Percentiles rank a stretch among this genome's conserved stretches.
Evolutionary conservation across 2,888 invertebrate genomes (phyloP).

Genomic region (Aquatica leii): DNA sequence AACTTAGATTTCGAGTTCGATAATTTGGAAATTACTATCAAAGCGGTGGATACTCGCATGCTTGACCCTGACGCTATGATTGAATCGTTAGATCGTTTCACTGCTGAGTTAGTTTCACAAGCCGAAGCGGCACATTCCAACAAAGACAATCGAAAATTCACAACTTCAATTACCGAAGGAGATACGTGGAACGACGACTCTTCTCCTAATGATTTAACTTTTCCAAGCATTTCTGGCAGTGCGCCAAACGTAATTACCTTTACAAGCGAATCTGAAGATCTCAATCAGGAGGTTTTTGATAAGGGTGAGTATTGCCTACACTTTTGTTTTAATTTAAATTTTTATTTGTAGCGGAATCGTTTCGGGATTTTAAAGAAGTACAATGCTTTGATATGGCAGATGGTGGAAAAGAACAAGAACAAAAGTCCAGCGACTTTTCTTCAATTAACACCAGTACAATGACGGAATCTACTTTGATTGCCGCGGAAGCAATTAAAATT

Average conservation of each 20-base stretch:
- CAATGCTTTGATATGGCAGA: conserved; percentile 42
- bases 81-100: conserved; percentile 71
- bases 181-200: conserved; percentile 87
- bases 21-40: conserved; percentile 43
- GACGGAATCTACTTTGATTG: conserved; percentile 76
- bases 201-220: conserved; percentile 80
- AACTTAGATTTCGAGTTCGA: conserved; percentile 44
- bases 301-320: too few relatives aligned
- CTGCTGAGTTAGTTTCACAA: conserved; percentile 71
- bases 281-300: conserved; percentile 36
- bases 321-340: conserved; percentile 3
- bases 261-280: conserved; percentile 66
- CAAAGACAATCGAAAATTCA: conserved; percentile 50
- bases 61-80: conserved; percentile 73
- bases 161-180: conserved; percentile 51
- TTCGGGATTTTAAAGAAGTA: neutral
- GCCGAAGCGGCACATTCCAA: conserved; percentile 67
- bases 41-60: conserved; percentile 55
- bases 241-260: conserved; percentile 76
- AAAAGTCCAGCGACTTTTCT: conserved; percentile 56
- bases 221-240: conserved; percentile 82
- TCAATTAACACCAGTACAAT: conserved; percentile 68
- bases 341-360: neutral
- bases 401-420: conserved; percentile 39
- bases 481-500: conserved; percentile 77